Base-by-base conservation (phyloP, 2,797 vertebrate species). In the Spinus olivaceus region DNA sequence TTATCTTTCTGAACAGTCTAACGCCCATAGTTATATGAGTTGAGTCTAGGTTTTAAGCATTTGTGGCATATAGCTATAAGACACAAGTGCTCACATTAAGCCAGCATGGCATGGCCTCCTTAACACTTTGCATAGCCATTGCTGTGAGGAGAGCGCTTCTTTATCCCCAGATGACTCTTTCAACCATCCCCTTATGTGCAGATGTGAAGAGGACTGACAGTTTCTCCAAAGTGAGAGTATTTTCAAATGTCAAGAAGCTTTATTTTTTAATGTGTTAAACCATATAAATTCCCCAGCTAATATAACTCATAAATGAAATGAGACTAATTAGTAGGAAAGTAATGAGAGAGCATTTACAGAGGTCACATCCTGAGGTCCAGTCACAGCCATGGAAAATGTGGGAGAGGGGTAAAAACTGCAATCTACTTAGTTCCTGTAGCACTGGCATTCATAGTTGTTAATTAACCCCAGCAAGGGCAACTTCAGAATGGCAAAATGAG, bases 231-330 rank as follows among this genome's bases (percentile, higher is more conserved):
- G 70, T 53, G 79, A 86, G 82, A 76, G 54, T 46, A 64, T 90
- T 95, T 91, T 88, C 59, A 94, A 84, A 96, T 92, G 66, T 94
- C 91, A 88, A 60, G 79, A 78, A 72, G 73, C 56, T 91, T 92
- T 81, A 74, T 92, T 87, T 93, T 92, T 88, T 83, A 87, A 77
- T 82, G 73, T 84, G 81, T 77, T 90, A 90, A 91, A 70, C 66
- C 14, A 8, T 41, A 69, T 59, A 90, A 86, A 91, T 72, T 83
- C 87, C 63, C 77, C 44, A 56, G 80, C 74, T 86, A 80, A 82
- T 90, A 69, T 70, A 72, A 12, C 71, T 90, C 73, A 66, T 84
- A 93, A 90, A 78, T 57, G 42, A 81, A 95, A 81, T 73, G 51
- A 77, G 63, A 60, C 76, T 94, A 95, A 90, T 94, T 94, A 96